phyloP scores from a whole-genome alignment of 2,113 vertebrate species.

The Vulpes lagopus region DNA sequence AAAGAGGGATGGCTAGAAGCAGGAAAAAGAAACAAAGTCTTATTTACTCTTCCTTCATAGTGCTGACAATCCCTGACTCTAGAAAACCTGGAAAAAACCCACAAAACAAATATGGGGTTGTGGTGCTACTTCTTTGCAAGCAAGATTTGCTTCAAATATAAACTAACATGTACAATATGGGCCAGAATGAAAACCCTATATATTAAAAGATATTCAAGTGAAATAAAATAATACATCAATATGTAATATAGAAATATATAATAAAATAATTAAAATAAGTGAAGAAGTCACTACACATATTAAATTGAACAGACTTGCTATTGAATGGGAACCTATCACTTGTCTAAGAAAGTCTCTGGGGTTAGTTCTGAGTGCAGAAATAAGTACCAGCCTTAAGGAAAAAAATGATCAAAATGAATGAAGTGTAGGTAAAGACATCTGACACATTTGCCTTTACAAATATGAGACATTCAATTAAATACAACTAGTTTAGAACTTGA shows the following conservation, averaged over 20 bases:
- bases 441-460: neutral
- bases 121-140: neutral
- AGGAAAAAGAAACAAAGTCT: neutral
- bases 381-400: neutral
- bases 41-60: constrained; percentile 39
- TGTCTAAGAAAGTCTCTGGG: neutral
- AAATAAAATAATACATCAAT: neutral
- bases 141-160: neutral
- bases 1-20: neutral
- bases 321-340: neutral
- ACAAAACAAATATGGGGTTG: neutral
- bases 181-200: neutral
- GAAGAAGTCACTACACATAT: neutral
- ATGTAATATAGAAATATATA: neutral
- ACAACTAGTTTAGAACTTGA: neutral
- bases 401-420: neutral
- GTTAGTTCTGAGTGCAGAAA: neutral
- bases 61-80: neutral
- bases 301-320: neutral
- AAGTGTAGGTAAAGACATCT: neutral
- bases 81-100: neutral
- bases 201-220: neutral
- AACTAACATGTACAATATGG: neutral
- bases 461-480: neutral
- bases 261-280: neutral